Base-by-base conservation (phyloP, 1,140 invertebrate species). In the Brachionus manjavacas region DNA sequence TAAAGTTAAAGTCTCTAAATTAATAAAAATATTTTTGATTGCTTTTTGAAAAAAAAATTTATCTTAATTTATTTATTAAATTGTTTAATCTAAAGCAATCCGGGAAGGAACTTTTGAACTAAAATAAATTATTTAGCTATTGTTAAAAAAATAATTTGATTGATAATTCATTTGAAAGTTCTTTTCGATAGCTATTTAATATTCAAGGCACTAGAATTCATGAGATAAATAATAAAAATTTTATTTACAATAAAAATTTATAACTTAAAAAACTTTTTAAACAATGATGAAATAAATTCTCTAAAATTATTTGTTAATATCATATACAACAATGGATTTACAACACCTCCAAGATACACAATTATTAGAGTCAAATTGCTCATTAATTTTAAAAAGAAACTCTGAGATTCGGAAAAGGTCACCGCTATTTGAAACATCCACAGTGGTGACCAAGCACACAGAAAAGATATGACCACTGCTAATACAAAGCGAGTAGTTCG, bases 261-360 rank as follows among this genome's bases (percentile, higher is more conserved):
- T 28, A 39, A 1, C n/a, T 70, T n/a, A 20, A 41, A 74, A 41
- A 49, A 25, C 49, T 76, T 76, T 49, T 49, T 76, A 23, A 52
- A 23, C 9, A 49, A 25, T 6, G 16, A 20, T 11, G 41, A 49
- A 25, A 81, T 14, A 81, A 81, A 81, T 81, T 81, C 79, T 23
- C 79, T 60, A 68, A 81, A 81, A 64, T 81, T 81, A 46, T 81
- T 60, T 28, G 79, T 64, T 43, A 81, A 39, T 25, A 81, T 81
- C 52, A 81, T 60, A 25, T 81, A 68, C 52, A 81, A 68, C 11
- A 81, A 46, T 20, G 79, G 79, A 68, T 81, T 81, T 8, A 81
- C 43, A 41, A 81, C 64, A 68, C 79, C 79, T 25, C 79, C 52
- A 39, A 81, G 31, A 68, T 81, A 81, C 6, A 81, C 79, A 81